Conservation (phyloP, 1,140 invertebrate genomes). For the Rhopalosiphum padi region DNA sequence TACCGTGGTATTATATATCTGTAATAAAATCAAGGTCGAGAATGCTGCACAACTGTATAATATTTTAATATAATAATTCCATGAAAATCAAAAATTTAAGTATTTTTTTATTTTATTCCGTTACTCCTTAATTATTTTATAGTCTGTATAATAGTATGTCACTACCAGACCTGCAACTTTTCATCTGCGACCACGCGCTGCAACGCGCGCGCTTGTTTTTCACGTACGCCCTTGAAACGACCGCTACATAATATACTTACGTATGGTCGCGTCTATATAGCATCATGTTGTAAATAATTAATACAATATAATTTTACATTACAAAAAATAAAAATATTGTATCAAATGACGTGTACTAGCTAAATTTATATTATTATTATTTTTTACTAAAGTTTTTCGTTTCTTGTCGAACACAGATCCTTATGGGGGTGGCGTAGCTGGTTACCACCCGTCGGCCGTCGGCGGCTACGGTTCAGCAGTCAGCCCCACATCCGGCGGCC, state of each 20-base stretch:
- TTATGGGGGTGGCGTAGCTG: constrained; percentile 59
- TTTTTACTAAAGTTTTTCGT: not conserved
- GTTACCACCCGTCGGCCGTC: constrained; percentile 61
- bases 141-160: not conserved
- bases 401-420: constrained; percentile 62
- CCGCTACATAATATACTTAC: not conserved
- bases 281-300: not conserved
- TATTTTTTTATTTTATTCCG: not conserved
- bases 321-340: not conserved
- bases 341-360: not conserved
- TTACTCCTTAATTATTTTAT: not conserved
- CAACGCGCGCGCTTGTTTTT: not conserved
- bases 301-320: not conserved
- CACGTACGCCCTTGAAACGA: not conserved
- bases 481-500: constrained; percentile 62
- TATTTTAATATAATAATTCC: not conserved
- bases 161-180: not conserved
- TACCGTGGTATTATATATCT: not conserved
- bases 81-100: not conserved
- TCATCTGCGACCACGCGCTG: not conserved
- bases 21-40: not conserved
- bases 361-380: not conserved
- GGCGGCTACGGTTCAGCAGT: constrained; percentile 63
- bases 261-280: not conserved
- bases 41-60: not conserved